Percentiles rank a stretch among this genome's conserved stretches.
Evolutionary conservation across 2,888 invertebrate genomes (phyloP).

Genomic region (Erynnis tages): DNA sequence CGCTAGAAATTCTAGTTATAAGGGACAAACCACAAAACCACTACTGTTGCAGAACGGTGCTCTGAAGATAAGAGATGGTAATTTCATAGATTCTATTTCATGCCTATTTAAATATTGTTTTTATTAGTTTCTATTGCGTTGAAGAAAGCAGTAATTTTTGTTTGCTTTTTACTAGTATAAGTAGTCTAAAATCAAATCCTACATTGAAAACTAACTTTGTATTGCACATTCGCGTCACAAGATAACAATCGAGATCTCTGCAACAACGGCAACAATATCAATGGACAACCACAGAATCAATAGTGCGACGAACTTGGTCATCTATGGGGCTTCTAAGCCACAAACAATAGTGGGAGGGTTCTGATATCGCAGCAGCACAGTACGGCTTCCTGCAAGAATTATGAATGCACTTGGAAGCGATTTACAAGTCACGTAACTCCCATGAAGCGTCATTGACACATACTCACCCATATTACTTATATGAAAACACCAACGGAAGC

Average conservation of each 20-base stretch:
- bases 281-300: neutral
- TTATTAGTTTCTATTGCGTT: neutral
- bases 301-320: conserved; percentile 15
- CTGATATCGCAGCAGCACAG: conserved; percentile 30
- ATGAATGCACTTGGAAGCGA: conserved; percentile 24
- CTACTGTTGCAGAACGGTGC: conserved; percentile 7
- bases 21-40: conserved; percentile 12
- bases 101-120: too few relatives aligned
- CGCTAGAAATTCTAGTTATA: conserved; percentile 3
- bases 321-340: conserved; percentile 32
- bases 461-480: neutral
- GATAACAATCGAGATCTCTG: too few relatives aligned
- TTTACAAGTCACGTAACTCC: conserved; percentile 17
- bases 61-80: neutral
- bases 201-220: too few relatives aligned
- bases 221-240: too few relatives aligned
- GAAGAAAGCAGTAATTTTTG: neutral
- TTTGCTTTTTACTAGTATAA: too few relatives aligned
- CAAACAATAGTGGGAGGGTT: conserved; percentile 26
- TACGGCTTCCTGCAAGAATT: conserved; percentile 31
- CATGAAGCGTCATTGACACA: neutral
- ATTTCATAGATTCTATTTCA: neutral
- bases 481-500: too few relatives aligned
- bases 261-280: too few relatives aligned
- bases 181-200: too few relatives aligned